Base-by-base conservation (phyloP, 2,888 invertebrate genomes). In the Conchocele bisecta region DNA sequence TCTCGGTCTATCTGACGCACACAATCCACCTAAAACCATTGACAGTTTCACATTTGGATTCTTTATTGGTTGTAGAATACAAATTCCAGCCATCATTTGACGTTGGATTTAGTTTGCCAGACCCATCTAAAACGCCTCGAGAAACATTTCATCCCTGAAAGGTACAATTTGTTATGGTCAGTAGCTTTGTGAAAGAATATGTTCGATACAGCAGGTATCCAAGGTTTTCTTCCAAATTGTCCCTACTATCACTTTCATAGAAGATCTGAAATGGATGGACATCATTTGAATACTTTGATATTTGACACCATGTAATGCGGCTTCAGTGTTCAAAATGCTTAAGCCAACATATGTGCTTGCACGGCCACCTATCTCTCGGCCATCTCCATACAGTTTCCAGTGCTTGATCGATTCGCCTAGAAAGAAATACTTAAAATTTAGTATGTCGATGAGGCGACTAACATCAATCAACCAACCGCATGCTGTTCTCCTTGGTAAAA, bases 391-490 rank as follows among this genome's bases (percentile, higher is more conserved):
- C 15, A 53, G 26, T 24, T 37, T 33, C 35, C 20, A 35, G 22
- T 53, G 20, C 13, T 35, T 2, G 7, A 6, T 9, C 15, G n/a
- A 9, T 3, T 7, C 13, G 4, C 33, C n/a, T 3, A 35, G 20
- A n/a, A n/a, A n/a, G 31, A n/a, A 53, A 35, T 37, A 53, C 20
- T 24, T 53, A 11, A 53, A n/a, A 13, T 17, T n/a, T 15, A 53
- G 35, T 31, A 35, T 26, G 15, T 53, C 35, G 7, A 37, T 26
- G 5, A 53, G 24, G 24, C 53, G 3, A 4, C 13, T 24, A 20
- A 53, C 31, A 53, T 53, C 53, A 20, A 35, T 53, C 37, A 26
- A 24, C 53, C 53, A 53, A 15, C 53, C 53, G 26, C 5, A 35
- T 15, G 53, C 5, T 5, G 53, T 53, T 20, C 53, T 3, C 5